Evolutionary conservation across 2,797 vertebrate species (phyloP).

Genomic region (Coccyzus lansbergi): DNA sequence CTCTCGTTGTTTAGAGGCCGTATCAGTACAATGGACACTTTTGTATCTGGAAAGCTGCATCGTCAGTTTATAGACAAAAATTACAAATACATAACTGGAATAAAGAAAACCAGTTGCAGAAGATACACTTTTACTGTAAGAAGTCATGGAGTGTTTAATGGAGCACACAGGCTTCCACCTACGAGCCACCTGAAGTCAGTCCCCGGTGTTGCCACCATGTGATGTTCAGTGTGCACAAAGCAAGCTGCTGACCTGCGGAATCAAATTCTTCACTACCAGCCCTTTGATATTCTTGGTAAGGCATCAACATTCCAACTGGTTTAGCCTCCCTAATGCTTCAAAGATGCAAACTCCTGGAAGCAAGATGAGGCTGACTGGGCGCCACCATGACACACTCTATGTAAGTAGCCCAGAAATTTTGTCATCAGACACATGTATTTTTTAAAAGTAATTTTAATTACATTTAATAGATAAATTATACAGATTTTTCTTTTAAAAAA

Average conservation of each 20-base stretch:
- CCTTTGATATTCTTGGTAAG: not conserved
- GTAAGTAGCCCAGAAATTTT: not conserved
- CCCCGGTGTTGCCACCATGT: not conserved
- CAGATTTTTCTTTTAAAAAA: not conserved
- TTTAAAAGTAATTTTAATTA: not conserved
- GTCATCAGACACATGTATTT: not conserved
- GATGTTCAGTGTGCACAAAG: not conserved
- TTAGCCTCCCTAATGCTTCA: not conserved
- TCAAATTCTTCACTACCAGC: not conserved
- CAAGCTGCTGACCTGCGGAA: not conserved
- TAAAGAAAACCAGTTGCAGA: not conserved
- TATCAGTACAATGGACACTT: not conserved
- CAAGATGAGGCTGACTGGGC: not conserved
- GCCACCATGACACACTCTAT: rapidly evolving
- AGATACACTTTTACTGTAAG: not conserved
- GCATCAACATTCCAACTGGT: too few relatives aligned
- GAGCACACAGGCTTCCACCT: not conserved
- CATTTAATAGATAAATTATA: not conserved
- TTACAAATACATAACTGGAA: not conserved
- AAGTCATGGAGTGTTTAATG: not conserved
- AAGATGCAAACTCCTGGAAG: not conserved
- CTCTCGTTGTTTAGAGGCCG: not conserved
- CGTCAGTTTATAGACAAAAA: not conserved
- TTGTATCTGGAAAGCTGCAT: not conserved
- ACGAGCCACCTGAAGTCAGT: not conserved